Evolutionary conservation across 2,113 vertebrate genomes (phyloP).

Genomic region (Sphyrna mokarran): DNA sequence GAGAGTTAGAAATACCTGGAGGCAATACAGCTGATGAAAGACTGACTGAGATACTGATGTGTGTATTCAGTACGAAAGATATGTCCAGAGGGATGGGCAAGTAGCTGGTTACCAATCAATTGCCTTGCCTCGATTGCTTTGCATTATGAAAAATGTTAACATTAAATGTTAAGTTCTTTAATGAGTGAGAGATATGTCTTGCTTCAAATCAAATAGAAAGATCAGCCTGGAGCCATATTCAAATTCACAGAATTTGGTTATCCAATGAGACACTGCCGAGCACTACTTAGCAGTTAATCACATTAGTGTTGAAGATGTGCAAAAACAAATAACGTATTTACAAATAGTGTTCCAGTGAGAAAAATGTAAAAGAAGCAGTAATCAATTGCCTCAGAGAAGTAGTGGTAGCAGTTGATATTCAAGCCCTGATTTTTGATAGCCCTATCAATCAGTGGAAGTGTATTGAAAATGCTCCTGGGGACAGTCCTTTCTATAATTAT

Average conservation of each 20-base stretch:
- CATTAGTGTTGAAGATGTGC: background rate
- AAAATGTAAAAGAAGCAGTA: background rate
- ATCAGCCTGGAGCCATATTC: background rate
- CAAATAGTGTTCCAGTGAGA: background rate
- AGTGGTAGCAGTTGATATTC: background rate
- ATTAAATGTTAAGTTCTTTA: background rate
- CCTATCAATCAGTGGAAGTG: background rate
- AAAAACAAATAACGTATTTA: background rate
- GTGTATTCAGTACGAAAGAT: background rate
- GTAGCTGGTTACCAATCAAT: background rate
- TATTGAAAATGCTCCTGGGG: background rate
- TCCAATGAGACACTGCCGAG: background rate
- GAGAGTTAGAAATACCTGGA: background rate
- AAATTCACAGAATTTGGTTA: background rate
- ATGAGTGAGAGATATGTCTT: background rate
- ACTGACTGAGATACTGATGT: background rate
- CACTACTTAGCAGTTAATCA: background rate
- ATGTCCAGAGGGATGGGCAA: background rate
- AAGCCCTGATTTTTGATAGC: background rate
- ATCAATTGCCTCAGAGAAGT: background rate
- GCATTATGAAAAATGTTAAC: background rate
- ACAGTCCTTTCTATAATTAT: background rate
- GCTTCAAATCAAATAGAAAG: background rate
- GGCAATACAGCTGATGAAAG: background rate
- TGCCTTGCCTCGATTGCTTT: background rate